Evolutionary conservation across 2,888 invertebrate genomes (phyloP).

Genomic region (Tanypteryx hageni): DNA sequence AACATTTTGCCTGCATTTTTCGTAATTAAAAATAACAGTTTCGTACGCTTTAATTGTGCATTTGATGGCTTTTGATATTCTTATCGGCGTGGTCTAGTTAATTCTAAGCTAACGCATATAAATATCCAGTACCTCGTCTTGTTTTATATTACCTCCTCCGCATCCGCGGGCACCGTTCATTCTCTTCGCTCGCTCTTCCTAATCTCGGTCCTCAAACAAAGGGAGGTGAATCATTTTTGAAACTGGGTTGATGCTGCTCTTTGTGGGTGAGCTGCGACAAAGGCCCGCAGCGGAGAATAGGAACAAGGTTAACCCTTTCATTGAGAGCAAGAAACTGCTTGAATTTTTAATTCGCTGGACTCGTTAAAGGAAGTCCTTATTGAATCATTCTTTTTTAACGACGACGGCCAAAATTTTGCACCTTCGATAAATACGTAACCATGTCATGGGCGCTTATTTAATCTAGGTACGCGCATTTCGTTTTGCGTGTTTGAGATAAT

Average conservation of each 20-base stretch:
- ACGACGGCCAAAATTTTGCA: too few species aligned
- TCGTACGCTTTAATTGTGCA: not conserved
- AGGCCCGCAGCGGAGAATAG: not conserved
- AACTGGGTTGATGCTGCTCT: slow-evolving; percentile 48
- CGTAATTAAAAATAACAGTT: not conserved
- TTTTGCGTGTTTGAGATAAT: too few species aligned
- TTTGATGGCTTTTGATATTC: too few species aligned
- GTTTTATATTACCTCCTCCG: not conserved
- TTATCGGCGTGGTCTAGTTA: too few species aligned
- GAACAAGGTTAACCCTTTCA: slow-evolving; percentile 40
- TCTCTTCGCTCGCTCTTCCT: not conserved
- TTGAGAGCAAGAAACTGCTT: slow-evolving; percentile 7
- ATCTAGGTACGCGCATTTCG: too few species aligned
- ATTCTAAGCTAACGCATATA: too few species aligned
- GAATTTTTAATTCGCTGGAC: not conserved
- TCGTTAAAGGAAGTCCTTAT: slow-evolving; percentile 10
- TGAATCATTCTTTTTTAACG: not conserved
- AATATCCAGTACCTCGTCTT: not conserved
- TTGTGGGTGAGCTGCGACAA: slow-evolving; percentile 42
- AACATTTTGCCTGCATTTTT: not conserved
- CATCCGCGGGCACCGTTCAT: slow-evolving; percentile 20
- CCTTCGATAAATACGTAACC: too few species aligned
- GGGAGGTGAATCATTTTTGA: slow-evolving; percentile 30
- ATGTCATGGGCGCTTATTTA: too few species aligned
- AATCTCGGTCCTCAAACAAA: not conserved